A percentile compares a stretch with the other conserved stretches of the same genome.
These are phyloP conservation scores for Coleophora deauratella DNA, from an alignment of 2,888 invertebrate species.

Conservation along the genomic window DNA sequence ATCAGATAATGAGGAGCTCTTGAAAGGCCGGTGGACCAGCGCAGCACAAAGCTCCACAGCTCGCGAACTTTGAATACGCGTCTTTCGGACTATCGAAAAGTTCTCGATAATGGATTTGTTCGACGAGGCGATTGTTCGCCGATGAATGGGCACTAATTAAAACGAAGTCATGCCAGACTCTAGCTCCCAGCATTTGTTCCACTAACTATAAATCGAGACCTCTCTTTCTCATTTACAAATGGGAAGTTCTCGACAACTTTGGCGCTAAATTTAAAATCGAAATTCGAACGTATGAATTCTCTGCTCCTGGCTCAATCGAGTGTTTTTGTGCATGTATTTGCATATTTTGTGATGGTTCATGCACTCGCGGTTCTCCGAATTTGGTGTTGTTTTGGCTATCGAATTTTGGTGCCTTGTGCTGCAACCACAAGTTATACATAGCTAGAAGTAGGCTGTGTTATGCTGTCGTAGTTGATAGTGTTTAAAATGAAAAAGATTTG, in stretches of 20 bases:
- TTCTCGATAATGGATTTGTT: constrained; percentile 70
- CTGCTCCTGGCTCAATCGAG: constrained; percentile 8
- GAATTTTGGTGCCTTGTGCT: no score
- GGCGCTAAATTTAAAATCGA: constrained; percentile 65
- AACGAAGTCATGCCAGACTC: constrained; percentile 68
- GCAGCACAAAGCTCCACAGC: constrained; percentile 39
- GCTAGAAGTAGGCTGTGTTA: no score
- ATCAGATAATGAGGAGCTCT: constrained; percentile 10
- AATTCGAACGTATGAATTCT: constrained; percentile 34
- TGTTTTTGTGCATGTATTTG: constrained; percentile 20
- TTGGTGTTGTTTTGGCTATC: no score
- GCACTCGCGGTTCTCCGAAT: no score
- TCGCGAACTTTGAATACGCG: constrained; percentile 65
- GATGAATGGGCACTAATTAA: constrained; percentile 75
- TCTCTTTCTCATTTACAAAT: constrained; percentile 63
- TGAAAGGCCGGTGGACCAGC: constrained; percentile 29
- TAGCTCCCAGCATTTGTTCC: constrained; percentile 68
- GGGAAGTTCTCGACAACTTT: constrained; percentile 52
- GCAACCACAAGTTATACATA: no score
- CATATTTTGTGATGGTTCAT: no score
- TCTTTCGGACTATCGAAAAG: constrained; percentile 71
- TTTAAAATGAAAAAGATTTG: no score
- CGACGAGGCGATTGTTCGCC: constrained; percentile 68
- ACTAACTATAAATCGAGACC: constrained; percentile 63
- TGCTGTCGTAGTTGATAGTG: no score